Evolutionary conservation across 2,113 vertebrate species (phyloP).

Genomic region (Charadrius vociferus): DNA sequence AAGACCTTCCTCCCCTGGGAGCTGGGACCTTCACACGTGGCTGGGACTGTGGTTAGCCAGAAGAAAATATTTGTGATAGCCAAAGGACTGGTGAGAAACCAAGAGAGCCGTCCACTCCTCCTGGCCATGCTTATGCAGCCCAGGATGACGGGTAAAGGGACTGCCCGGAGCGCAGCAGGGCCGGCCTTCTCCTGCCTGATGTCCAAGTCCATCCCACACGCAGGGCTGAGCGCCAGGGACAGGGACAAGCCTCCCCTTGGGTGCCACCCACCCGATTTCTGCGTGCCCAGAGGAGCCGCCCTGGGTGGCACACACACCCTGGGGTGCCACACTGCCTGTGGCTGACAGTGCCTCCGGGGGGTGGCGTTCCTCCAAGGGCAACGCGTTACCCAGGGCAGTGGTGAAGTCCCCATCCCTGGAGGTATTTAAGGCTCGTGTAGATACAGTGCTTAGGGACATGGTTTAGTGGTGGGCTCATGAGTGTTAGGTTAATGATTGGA

Average conservation of each 20-base stretch:
- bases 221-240: neutral
- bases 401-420: too few species aligned
- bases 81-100: neutral
- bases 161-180: fast-evolving
- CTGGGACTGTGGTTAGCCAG: neutral
- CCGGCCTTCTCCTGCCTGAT: neutral
- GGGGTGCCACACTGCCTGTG: fast-evolving
- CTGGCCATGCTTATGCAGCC: fast-evolving
- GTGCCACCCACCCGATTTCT: neutral
- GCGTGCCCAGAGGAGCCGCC: neutral
- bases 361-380: too few species aligned
- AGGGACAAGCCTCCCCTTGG: neutral
- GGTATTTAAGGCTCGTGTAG: too few species aligned
- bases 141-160: neutral
- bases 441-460: too few species aligned
- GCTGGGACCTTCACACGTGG: neutral
- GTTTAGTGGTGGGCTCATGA: too few species aligned
- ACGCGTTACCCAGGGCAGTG: too few species aligned
- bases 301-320: fast-evolving
- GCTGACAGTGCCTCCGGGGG: fast-evolving
- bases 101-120: neutral
- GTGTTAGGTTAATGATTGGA: too few species aligned
- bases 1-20: neutral
- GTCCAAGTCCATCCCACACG: fast-evolving
- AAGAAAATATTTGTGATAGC: neutral